Base-by-base conservation (phyloP, 92 coral and sea anemone species). In the Bergia sp. region DNA sequence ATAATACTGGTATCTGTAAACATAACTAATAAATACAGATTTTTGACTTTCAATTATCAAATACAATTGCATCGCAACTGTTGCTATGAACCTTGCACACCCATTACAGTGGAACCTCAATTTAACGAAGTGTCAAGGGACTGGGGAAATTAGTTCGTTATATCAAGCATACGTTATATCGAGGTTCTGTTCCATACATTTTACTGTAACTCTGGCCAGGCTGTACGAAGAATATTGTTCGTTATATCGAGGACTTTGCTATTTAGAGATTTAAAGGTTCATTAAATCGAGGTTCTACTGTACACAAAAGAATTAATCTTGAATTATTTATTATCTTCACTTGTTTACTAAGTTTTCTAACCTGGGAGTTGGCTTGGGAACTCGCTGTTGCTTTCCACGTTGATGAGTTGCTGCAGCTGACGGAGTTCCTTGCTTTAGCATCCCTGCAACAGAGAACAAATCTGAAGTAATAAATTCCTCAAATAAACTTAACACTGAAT, bases 351-450 rank as follows among this genome's bases (percentile, higher is more conserved):
- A 20, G 37, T 7, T 11, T 20, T 69, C 83, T 77, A 82, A 96
- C 99, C 93, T 97, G 81, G 95, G 94, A 18, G 98, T 97, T 85
- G 99, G 99, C 82, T 97, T 97, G n/a, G 99, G 99, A 38, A 97
- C 91, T 66, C 99, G 91, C 57, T 91, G 93, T 79, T 97, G 98
- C 83, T 97, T 97, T 49, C 96, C 96, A 23, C 87, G 49, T 84
- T 97, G 96, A 81, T 96, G 99, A 43, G 95, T 96, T n/a, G 98
- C 92, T 23, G 98, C 86, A 64, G 95, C 76, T 23, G 93, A 88
- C 15, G 92, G 96, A 64, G 92, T 90, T 79, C 91, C 93, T 80
- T 93, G 96, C 67, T 92, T 93, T 43, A 89, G 86, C 13, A 77
- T 83, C 76, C 87, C 91, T 75, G 66, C 65, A 36, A 80, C 77